Evolutionary conservation across 2,888 invertebrate species (phyloP).

Genomic region (Psococerastis gibbosa): DNA sequence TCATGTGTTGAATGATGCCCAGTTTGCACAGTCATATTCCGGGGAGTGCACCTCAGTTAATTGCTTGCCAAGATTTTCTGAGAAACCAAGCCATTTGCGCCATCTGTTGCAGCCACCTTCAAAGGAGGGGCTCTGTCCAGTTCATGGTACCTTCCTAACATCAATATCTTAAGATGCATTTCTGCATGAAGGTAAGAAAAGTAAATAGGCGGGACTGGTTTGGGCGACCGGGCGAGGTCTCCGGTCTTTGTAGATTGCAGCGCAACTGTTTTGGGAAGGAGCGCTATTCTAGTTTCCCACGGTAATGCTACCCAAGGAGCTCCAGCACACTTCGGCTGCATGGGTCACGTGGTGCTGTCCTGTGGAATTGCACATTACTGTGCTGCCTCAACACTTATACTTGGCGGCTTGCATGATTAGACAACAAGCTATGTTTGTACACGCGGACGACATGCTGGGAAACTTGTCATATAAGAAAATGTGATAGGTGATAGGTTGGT

Average conservation of each 20-base stretch:
- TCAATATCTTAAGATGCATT: not conserved
- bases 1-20: too few species aligned
- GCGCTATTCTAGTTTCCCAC: conserved; percentile 7
- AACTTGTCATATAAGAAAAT: too few species aligned
- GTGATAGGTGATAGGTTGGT: too few species aligned
- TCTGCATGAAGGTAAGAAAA: not conserved
- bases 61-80: conserved; percentile 8
- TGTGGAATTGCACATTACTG: conserved; percentile 5
- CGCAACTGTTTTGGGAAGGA: conserved; percentile 10
- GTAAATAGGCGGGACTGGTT: not conserved
- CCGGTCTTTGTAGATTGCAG: too few species aligned
- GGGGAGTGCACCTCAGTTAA: not conserved
- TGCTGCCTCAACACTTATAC: not conserved
- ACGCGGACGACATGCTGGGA: too few species aligned
- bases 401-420: too few species aligned
- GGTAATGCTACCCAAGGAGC: conserved; percentile 10
- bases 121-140: too few species aligned
- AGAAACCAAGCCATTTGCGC: conserved; percentile 8
- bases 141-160: too few species aligned
- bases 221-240: not conserved
- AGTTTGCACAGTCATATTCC: too few species aligned
- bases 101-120: conserved; percentile 9
- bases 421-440: too few species aligned
- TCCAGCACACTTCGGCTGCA: conserved; percentile 9
- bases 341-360: conserved; percentile 4